Evolutionary conservation across 1,140 invertebrate genomes (phyloP), one percentile per base, ranked within the genome.

Genomic region (Drosophila busckii): DNA sequence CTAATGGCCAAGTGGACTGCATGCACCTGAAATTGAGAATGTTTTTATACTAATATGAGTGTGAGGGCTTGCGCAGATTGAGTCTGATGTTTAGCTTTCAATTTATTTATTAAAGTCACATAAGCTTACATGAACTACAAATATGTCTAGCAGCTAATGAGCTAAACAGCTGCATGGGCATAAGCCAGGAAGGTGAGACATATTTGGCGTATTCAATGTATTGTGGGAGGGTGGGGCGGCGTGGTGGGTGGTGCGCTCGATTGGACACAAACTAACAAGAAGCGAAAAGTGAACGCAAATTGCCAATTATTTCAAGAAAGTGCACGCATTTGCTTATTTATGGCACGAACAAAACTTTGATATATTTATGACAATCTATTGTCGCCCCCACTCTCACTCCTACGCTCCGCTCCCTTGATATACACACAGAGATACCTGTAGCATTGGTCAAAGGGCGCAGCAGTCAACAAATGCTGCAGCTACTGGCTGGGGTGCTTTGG

Each of bases 281-380:
- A 23, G 37, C 23, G 20, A 48, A 53, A 37, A 34, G 52, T 25
- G 49, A 75, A 76, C 65, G 70, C 54, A 75, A 75, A 75, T 75
- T 75, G 70, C 70, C 70, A 75, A 75, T 75, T 75, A 75, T 75
- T 54, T 48, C 25, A 32, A 66, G 26, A 55, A 65, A 75, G 65
- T 75, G 63, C 64, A 68, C 58, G 65, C 62, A 61, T 75, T 75
- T 76, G 59, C 70, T 76, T 75, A 75, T 75, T 75, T 75, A 75
- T 75, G 70, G 59, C 70, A 75, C 60, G 49, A 60, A 61, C 65
- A 45, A 52, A 63, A 68, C 29, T 73, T 53, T 71, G 56, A 70
- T 70, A 73, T 71, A 73, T 67, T 67, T 71, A 61, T 56, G 61
- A 62, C 55, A 66, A 61, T 71, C 20, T 56, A 28, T 41, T 20